Conservation (phyloP, 1,140 invertebrate species). For the Drosophila baimaii region DNA sequence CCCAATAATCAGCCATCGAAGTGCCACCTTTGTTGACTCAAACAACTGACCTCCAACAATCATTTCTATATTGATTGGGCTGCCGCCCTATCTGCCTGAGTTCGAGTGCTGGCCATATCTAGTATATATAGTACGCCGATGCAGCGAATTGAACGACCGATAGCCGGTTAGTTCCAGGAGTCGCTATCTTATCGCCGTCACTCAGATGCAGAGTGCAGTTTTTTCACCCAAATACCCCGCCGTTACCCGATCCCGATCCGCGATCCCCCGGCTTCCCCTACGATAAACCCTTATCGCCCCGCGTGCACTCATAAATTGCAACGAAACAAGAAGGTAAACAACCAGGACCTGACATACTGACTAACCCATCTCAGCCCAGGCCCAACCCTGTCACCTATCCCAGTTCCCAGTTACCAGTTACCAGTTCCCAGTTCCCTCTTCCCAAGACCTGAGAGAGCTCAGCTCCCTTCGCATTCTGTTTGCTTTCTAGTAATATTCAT, state of each 20-base stretch:
- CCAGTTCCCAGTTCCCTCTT: slow-evolving; percentile 40
- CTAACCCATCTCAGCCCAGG: slow-evolving; percentile 54
- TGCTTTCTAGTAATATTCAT: slow-evolving; percentile 59
- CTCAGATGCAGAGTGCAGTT: slow-evolving; percentile 78
- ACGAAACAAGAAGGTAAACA: slow-evolving; percentile 79
- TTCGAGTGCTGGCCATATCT: slow-evolving; percentile 9
- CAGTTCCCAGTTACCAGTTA: too few relatives aligned
- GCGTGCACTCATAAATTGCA: slow-evolving; percentile 80
- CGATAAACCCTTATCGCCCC: slow-evolving; percentile 71
- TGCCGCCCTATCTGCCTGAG: slow-evolving; percentile 21
- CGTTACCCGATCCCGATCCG: slow-evolving; percentile 8
- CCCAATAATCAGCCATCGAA: slow-evolving; percentile 35
- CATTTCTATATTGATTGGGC: slow-evolving; percentile 75
- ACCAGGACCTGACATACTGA: slow-evolving; percentile 59
- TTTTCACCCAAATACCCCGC: slow-evolving; percentile 29
- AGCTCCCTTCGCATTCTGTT: slow-evolving; percentile 44
- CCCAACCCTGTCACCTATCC: slow-evolving; percentile 20
- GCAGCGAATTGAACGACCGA: slow-evolving; percentile 52
- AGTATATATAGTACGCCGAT: slow-evolving; percentile 6
- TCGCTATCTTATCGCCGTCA: slow-evolving; percentile 66
- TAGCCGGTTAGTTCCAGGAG: slow-evolving; percentile 53
- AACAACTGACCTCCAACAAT: slow-evolving; percentile 84
- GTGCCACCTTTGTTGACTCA: slow-evolving; percentile 57
- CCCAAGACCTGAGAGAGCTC: slow-evolving; percentile 23
- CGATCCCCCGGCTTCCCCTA: slow-evolving; percentile 4